Conservation (phyloP, 2,888 invertebrate species). For the Apodemia hepburni region DNA sequence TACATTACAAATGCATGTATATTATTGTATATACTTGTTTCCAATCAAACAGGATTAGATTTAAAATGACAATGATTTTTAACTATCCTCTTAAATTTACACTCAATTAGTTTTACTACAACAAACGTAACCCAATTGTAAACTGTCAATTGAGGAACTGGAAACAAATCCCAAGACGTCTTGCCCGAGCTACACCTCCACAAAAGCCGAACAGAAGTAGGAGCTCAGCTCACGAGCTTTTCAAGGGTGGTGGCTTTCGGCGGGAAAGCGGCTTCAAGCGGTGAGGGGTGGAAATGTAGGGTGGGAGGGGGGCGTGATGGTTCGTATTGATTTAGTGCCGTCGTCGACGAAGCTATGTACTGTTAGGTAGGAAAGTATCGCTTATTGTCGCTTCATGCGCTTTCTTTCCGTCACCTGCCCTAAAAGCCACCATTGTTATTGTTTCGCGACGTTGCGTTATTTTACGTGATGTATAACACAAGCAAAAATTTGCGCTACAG, state of each 20-base stretch:
- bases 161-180: conserved; percentile 74
- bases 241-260: conserved; percentile 80
- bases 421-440: conserved; percentile 1
- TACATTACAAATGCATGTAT: too few species aligned
- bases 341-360: conserved; percentile 78
- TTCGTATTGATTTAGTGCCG: conserved; percentile 82
- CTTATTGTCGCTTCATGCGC: conserved; percentile 73
- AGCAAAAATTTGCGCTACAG: not conserved
- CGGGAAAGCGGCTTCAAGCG: conserved; percentile 70
- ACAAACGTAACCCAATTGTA: conserved; percentile 43
- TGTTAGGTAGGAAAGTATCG: conserved; percentile 66
- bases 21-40: too few species aligned
- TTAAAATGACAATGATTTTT: conserved; percentile 22
- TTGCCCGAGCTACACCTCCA: conserved; percentile 71
- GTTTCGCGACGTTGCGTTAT: not conserved
- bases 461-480: not conserved
- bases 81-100: conserved; percentile 10
- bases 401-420: conserved; percentile 54
- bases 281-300: conserved; percentile 38
- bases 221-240: conserved; percentile 79
- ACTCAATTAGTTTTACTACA: conserved; percentile 11
- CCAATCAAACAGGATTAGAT: too few species aligned
- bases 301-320: conserved; percentile 69
- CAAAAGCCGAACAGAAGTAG: conserved; percentile 80
- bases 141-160: conserved; percentile 68